Evolutionary conservation across 1,140 invertebrate species (phyloP).

Genomic region (Eumeta japonica): DNA sequence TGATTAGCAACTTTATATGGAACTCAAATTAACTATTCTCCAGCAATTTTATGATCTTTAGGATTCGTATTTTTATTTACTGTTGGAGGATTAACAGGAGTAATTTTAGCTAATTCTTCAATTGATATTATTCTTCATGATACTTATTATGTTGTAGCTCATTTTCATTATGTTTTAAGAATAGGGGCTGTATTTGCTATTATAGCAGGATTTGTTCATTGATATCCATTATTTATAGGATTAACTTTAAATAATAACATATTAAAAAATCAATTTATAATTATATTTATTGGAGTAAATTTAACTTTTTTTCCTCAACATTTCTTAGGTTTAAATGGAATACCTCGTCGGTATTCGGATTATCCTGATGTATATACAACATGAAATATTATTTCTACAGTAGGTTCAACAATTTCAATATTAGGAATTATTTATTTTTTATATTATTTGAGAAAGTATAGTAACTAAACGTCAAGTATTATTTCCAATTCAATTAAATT

Average conservation of each 20-base stretch:
- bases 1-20: too few species aligned
- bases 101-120: too few species aligned
- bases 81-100: constrained; percentile 63
- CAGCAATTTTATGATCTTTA: constrained; percentile 62
- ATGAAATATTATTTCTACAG: constrained; percentile 67
- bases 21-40: constrained; percentile 53
- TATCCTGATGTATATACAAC: constrained; percentile 54
- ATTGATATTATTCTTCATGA: constrained; percentile 72
- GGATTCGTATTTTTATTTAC: constrained; percentile 74
- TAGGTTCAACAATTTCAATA: too few species aligned
- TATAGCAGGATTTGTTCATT: too few species aligned
- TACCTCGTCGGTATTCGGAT: constrained; percentile 74
- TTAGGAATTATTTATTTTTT: too few species aligned
- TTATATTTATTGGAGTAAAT: constrained; percentile 71
- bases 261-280: constrained; percentile 64
- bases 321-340: constrained; percentile 71
- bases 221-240: too few species aligned
- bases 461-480: constrained; percentile 60
- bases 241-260: too few species aligned
- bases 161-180: constrained; percentile 71
- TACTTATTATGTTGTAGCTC: constrained; percentile 74
- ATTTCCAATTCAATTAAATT: too few species aligned
- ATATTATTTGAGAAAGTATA: too few species aligned
- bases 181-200: constrained; percentile 70
- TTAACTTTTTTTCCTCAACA: too few species aligned